Percentiles rank a stretch among this genome's conserved stretches.
Evolutionary conservation across 2,113 vertebrate genomes (phyloP).

Genomic region (Falcunculus frontatus): DNA sequence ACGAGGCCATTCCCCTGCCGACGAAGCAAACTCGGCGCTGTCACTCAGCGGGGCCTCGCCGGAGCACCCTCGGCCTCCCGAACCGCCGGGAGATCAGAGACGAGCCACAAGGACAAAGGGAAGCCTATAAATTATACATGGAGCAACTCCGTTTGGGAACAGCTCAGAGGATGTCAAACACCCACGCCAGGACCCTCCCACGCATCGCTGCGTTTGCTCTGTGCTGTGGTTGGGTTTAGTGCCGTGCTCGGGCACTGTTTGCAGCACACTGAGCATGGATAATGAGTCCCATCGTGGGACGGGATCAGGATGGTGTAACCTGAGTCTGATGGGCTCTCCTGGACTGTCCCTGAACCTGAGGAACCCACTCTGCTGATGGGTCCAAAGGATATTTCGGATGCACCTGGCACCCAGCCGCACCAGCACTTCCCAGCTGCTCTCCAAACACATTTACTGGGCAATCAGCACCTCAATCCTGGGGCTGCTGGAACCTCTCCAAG

Average conservation of each 20-base stretch:
- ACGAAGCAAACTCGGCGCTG: not conserved
- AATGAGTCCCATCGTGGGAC: fast-evolving
- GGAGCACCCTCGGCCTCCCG: not conserved
- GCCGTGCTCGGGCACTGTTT: fast-evolving
- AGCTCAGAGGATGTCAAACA: not conserved
- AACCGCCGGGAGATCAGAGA: not conserved
- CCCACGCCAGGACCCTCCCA: not conserved
- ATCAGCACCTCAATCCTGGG: fast-evolving
- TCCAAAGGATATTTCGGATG: not conserved
- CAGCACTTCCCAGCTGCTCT: not conserved
- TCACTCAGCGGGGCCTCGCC: not conserved
- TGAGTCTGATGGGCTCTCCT: fast-evolving
- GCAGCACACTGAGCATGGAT: fast-evolving
- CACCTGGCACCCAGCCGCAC: fast-evolving
- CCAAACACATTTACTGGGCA: not conserved
- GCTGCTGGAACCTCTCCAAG: not conserved
- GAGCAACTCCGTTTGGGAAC: not conserved
- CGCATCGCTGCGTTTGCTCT: not conserved
- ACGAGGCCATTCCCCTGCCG: not conserved
- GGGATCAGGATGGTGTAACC: fast-evolving
- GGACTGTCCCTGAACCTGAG: fast-evolving
- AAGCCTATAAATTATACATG: slow-evolving; percentile 9
- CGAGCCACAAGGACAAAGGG: slow-evolving; percentile 7
- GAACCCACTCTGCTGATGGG: not conserved
- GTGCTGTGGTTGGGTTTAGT: not conserved